Evolutionary conservation across 2,113 vertebrate genomes (phyloP), one percentile per base, ranked within the genome.

Genomic region (Brevimyrus niger): DNA sequence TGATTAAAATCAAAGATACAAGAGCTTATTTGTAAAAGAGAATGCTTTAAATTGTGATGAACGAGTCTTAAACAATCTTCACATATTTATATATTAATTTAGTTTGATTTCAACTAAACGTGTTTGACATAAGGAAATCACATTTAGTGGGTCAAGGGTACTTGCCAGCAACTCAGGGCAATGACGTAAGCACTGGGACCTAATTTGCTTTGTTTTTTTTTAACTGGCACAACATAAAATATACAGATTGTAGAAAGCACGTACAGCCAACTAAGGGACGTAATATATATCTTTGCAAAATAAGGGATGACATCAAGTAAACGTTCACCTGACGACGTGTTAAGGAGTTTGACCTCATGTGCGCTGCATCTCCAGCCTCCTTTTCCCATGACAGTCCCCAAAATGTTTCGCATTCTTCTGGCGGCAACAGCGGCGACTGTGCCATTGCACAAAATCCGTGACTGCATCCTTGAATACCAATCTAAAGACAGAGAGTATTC

Each of bases 331-430:
- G 95, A 88, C 2, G 95, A 92, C 1, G 96, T 96, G 93, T 92
- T 95, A 83, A 96, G 51, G 0, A 94, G 93, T 93, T 94, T 96
- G 94, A 96, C 94, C 94, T 96, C 95, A 91, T 94, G 95, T 50
- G 82, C 90, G 86, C 89, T 92, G 91, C 92, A 91, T 76, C 91
- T 93, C 95, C 95, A 95, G 91, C 94, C 92, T 90, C 94, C 93
- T 90, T 92, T 94, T 0, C 94, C 94, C 89, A 94, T 44, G 0
- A 96, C 92, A 9, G 92, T 90, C 27, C 95, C 94, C 91, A 96
- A 2, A 90, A 96, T 94, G 23, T 89, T 90, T 23, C 94, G 91
- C 82, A 96, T 65, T 89, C 96, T 95, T 51, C 95, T 89, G 8
- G 94, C 92, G 87, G 96, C 95, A 1, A 94, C 91, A 50, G 91